Evolutionary conservation across 2,797 vertebrate species (phyloP), one percentile per base, ranked within the genome.

Genomic region (Amazona ochrocephala): DNA sequence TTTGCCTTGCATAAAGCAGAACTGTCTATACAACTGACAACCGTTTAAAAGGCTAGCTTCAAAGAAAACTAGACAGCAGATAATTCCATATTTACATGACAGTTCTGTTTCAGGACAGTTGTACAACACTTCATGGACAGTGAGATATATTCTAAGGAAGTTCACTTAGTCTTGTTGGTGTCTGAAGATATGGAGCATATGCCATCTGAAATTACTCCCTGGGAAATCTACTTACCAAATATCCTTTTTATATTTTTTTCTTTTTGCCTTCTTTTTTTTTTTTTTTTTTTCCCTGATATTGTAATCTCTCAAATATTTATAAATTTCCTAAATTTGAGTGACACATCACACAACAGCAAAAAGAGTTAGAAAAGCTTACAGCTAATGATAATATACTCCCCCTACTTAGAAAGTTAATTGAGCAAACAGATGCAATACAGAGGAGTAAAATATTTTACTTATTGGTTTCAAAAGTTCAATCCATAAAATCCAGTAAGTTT

Each of bases 201-300:
- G 21, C 9, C 58, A 11, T 50, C 20, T 75, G 56, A 62, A 48
- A 29, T 50, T 29, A 64, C 7, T 58, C 20, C 7, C 32, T 62
- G 9, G n/a, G 22, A 54, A 42, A 48, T 5, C 3, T 41, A 29
- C 13, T 64, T 12, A 47, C 4, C 11, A 44, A 42, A 62, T n/a
- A 4, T 58, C 4, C 9, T 27, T 42, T 34, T 44, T 41, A 18
- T 42, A 5, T 24, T 21, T 39, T 15, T 23, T 21, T 9, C 8
- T 29, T 37, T 44, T 32, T 60, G 5, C 1, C 2, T 7, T 6
- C 37, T 37, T 37, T 37, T 3, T 8, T 30, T 29, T 4, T 4
- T 1, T 1, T 13, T 34, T 34, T 34, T 34, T 34, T 34, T 34
- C 44, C 8, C 21, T 9, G 5, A n/a, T 68, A 20, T 18, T 11